Conservation (phyloP, 2,797 vertebrate species). For the Lates japonicus region DNA sequence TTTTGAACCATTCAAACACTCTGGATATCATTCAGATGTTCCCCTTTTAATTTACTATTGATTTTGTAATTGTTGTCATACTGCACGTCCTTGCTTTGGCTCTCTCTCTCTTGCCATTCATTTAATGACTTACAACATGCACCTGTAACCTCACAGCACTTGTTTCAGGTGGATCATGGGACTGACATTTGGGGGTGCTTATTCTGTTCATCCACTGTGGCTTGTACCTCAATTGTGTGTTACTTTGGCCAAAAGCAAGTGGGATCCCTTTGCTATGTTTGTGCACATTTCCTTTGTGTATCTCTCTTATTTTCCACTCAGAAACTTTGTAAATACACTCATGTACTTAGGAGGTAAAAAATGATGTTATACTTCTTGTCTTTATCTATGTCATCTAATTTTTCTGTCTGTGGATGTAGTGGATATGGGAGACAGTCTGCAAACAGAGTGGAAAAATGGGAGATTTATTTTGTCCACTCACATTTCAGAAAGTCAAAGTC, state of each 20-base stretch:
- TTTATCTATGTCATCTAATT: neutral
- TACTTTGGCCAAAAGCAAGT: neutral
- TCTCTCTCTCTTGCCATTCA: neutral
- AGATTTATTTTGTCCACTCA: neutral
- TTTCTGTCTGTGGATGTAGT: neutral
- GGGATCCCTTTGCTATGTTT: neutral
- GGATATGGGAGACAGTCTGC: too few species aligned
- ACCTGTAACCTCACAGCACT: constrained; percentile 14
- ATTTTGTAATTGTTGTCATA: neutral
- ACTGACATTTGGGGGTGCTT: neutral
- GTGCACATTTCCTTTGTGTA: too few species aligned
- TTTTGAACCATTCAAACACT: neutral
- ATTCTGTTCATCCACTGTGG: neutral
- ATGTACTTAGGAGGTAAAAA: too few species aligned
- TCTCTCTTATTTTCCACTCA: neutral
- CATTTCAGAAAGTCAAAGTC: neutral
- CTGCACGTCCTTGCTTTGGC: neutral
- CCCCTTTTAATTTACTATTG: neutral
- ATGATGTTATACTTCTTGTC: neutral
- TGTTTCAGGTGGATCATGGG: neutral
- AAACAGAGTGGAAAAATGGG: too few species aligned
- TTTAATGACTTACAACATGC: neutral
- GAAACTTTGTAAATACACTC: neutral
- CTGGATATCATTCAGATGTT: neutral
- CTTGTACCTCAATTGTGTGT: neutral